These are phyloP conservation scores for Zaprionus capensis DNA, from an alignment of 1,140 invertebrate species.

Conservation along the genomic window DNA sequence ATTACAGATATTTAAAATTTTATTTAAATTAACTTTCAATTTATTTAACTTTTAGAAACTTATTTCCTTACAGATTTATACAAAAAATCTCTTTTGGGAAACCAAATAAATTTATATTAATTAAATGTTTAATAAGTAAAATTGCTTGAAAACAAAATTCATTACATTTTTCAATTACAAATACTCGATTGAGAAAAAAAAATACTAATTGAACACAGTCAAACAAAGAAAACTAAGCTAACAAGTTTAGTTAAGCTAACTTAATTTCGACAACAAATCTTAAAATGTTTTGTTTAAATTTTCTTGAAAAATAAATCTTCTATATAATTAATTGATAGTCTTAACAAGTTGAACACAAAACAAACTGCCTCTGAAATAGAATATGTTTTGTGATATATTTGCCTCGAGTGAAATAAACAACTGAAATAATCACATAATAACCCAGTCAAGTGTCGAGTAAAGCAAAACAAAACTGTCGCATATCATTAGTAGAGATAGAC, in stretches of 20 bases:
- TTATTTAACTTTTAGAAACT: no score
- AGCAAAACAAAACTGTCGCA: constrained; percentile 14
- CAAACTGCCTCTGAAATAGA: neutral
- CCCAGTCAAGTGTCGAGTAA: constrained; percentile 8
- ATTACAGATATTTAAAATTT: no score
- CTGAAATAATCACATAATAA: constrained; percentile 12
- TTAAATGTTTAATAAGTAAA: no score
- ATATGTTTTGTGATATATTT: neutral
- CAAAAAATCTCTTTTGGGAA: no score
- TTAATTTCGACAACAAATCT: no score
- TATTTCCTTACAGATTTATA: no score
- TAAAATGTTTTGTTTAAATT: neutral
- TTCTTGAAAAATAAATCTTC: neutral
- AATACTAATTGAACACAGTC: no score
- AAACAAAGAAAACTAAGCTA: neutral
- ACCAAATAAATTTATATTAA: no score
- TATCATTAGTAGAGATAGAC: neutral
- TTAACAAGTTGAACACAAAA: neutral
- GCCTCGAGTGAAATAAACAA: constrained; percentile 9
- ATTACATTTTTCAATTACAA: neutral
- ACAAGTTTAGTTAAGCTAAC: neutral
- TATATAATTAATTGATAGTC: neutral
- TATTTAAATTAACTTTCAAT: no score
- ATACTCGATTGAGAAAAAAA: no score
- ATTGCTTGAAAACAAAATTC: no score